A percentile compares a stretch with the other conserved stretches of the same genome.
Conservation (phyloP, 2,113 vertebrate genomes). For the Myrmecobius fasciatus region DNA sequence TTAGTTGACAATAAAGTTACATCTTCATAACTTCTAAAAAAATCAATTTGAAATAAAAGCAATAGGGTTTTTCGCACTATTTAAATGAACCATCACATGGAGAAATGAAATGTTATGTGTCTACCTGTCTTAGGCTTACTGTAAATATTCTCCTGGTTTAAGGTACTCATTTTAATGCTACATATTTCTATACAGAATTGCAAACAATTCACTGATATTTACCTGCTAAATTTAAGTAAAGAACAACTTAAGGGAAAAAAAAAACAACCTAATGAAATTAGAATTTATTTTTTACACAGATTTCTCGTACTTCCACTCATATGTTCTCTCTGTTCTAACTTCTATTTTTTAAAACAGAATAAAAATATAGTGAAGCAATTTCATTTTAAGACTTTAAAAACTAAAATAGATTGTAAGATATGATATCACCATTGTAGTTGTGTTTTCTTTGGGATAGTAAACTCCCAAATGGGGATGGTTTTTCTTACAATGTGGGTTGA, state of each 20-base stretch:
- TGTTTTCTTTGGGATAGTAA: not conserved
- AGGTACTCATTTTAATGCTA: not conserved
- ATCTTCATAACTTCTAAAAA: constrained; percentile 22
- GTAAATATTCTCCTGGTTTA: not conserved
- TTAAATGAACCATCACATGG: not conserved
- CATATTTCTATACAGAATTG: not conserved
- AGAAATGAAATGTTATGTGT: not conserved
- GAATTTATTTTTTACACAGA: not conserved
- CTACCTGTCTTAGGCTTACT: constrained; percentile 1
- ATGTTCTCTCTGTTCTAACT: not conserved
- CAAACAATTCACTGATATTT: not conserved
- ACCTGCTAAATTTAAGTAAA: not conserved
- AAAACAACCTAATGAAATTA: not conserved
- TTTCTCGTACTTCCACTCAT: not conserved
- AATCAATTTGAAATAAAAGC: not conserved
- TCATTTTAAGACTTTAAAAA: not conserved
- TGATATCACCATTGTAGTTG: not conserved
- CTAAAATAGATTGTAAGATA: not conserved
- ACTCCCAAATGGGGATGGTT: not conserved
- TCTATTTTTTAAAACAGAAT: not conserved
- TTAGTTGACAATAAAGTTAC: not conserved
- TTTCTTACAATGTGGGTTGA: not conserved
- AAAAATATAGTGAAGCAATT: not conserved
- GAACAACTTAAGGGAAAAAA: not conserved
- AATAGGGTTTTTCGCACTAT: not conserved